Base-by-base conservation (phyloP, 2,113 vertebrate genomes). In the Orcinus orca region DNA sequence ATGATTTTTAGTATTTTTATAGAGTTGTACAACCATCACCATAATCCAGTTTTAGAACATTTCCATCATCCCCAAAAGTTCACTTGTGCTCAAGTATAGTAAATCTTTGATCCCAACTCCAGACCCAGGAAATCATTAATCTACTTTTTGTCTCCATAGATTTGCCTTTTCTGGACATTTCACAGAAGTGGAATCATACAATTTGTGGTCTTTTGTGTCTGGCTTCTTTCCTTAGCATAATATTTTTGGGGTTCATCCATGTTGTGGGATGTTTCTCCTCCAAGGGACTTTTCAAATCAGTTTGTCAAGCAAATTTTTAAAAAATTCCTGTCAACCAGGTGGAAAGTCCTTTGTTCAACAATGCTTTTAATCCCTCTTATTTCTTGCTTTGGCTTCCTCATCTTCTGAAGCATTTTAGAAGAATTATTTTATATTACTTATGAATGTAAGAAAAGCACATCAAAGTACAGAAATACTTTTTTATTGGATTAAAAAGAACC, bases 341-440 rank as follows among this genome's bases (percentile, higher is more conserved):
- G 38, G 33, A 31, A 74, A 38, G 18, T 38, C 6, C 29, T 82
- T 82, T 70, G 53, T 7, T 83, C 68, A 63, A 50, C 68, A 74
- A 2, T 29, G 41, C 41, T 18, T 74, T 84, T 74, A 38, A 38
- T 38, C 23, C n/a, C 29, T 15, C 50, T 55, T 90, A 68, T 68
- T 63, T 92, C 41, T 84, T 74, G 38, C 31, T 84, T 71, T 63
- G 55, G 41, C 63, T 84, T 92, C 33, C 41, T 92, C 58, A 84
- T 74, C 55, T 74, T 74, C 70, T 92, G 44, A 84, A 92, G 23
- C 31, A 84, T 74, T 63, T 58, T 74, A 8, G 41, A 74, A 73
- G 67, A 74, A 84, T 84, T 63, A 63, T 74, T 92, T 84, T 74
- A 92, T 44, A 92, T 50, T 74, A 92, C 62, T 84, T 65, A 55